A percentile compares a stretch with the other conserved stretches of the same genome.
These are phyloP conservation scores for Girardia tigrina DNA, from an alignment of 2,888 invertebrate genomes.

Conservation along the genomic window DNA sequence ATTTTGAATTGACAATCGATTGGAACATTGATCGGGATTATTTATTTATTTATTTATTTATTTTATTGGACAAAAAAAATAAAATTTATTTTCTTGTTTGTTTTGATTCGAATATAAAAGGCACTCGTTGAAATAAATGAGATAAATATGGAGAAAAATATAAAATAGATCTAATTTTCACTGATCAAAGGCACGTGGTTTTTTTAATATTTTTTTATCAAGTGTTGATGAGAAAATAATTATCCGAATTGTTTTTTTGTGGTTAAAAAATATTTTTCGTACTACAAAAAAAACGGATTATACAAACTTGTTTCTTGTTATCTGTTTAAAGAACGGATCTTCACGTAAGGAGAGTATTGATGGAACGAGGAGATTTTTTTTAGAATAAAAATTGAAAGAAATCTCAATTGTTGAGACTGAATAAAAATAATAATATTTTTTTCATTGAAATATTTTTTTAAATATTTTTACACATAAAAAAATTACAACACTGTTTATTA, in stretches of 20 bases:
- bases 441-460: neutral
- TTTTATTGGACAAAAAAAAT: neutral
- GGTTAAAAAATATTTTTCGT: too few relatives aligned
- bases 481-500: neutral
- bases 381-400: too few relatives aligned
- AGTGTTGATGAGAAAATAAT: conserved; percentile 4
- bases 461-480: neutral
- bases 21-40: neutral
- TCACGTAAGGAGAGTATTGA: too few relatives aligned
- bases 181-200: neutral
- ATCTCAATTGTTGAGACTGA: conserved; percentile 4
- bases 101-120: neutral
- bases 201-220: too few relatives aligned
- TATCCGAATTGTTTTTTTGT: neutral
- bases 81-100: neutral
- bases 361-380: too few relatives aligned
- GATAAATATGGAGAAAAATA: neutral
- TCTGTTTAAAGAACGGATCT: conserved; percentile 7
- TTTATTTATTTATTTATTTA: too few relatives aligned
- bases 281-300: too few relatives aligned
- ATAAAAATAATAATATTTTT: too few relatives aligned
- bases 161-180: conserved; percentile 10
- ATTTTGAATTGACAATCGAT: neutral
- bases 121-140: neutral
- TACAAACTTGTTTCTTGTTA: too few relatives aligned